Conservation (phyloP, 2,113 vertebrate genomes). For the Limanda limanda region DNA sequence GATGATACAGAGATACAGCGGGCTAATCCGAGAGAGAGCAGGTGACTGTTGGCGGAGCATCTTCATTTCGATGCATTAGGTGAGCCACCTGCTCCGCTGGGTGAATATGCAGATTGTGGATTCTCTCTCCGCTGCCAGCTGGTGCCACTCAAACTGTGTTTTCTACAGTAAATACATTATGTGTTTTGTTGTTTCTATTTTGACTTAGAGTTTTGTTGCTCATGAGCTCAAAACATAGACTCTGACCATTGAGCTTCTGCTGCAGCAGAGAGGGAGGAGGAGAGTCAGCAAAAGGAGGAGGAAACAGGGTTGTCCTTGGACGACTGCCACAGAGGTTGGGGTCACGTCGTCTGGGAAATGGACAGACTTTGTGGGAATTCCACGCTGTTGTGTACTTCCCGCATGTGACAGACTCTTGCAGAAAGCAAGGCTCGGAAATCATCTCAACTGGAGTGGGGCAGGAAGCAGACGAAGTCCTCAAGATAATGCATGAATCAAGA, state of each 20-base stretch:
- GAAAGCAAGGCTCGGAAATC: slow-evolving; percentile 20
- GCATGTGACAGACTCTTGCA: slow-evolving; percentile 37
- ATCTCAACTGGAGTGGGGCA: not conserved
- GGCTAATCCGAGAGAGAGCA: not conserved
- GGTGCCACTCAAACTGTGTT: slow-evolving; percentile 44
- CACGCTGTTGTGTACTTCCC: slow-evolving; percentile 41
- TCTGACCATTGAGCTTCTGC: not conserved
- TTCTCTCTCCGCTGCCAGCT: slow-evolving; percentile 56
- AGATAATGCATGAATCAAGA: not conserved
- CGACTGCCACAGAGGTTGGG: slow-evolving; percentile 30
- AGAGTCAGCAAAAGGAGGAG: not conserved
- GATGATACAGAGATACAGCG: slow-evolving; percentile 46
- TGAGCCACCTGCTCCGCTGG: slow-evolving; percentile 58
- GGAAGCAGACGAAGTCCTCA: slow-evolving; percentile 31
- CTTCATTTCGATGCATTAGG: slow-evolving; percentile 59
- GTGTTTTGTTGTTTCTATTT: not conserved
- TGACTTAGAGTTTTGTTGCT: not conserved
- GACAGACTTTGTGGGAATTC: slow-evolving; percentile 59
- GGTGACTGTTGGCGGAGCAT: slow-evolving; percentile 25
- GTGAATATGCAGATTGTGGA: slow-evolving; percentile 62
- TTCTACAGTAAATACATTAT: not conserved
- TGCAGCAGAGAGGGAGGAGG: not conserved
- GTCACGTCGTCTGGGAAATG: slow-evolving; percentile 51
- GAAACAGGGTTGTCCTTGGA: slow-evolving; percentile 33
- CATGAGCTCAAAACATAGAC: not conserved